These are phyloP conservation scores for Lepus timidus DNA, from an alignment of 2,113 vertebrate genomes.

Conservation along the genomic window DNA sequence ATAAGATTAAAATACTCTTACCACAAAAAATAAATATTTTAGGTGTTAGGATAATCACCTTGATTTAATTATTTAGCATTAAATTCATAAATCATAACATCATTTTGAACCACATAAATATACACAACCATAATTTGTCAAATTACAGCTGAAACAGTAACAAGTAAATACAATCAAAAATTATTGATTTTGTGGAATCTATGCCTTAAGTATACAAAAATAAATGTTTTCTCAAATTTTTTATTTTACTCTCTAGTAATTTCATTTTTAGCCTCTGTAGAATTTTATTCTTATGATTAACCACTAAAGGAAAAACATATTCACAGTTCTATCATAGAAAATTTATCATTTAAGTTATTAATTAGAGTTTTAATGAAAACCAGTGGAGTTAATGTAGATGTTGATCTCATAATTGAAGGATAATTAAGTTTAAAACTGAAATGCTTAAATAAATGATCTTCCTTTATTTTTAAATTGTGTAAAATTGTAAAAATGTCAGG, in stretches of 20 bases:
- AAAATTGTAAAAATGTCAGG: slow-evolving; percentile 29
- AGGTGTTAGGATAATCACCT: not conserved
- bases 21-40: not conserved
- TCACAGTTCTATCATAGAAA: slow-evolving; percentile 10
- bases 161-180: not conserved
- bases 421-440: not conserved
- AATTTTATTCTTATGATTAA: not conserved
- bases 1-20: not conserved
- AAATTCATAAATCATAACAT: too few species aligned
- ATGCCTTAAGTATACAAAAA: not conserved
- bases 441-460: not conserved
- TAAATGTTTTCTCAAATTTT: not conserved
- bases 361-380: not conserved
- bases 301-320: not conserved
- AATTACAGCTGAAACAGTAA: not conserved
- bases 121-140: too few species aligned
- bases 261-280: not conserved
- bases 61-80: not conserved
- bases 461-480: slow-evolving; percentile 26
- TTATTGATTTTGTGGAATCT: not conserved
- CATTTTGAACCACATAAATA: too few species aligned
- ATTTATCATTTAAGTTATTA: slow-evolving; percentile 56
- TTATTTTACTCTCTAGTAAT: not conserved
- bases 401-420: not conserved
- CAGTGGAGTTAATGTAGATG: not conserved